A percentile compares a stretch with the other conserved stretches of the same genome.
Conservation (phyloP, 2,797 vertebrate species). For the Pseudochaenichthys georgianus region DNA sequence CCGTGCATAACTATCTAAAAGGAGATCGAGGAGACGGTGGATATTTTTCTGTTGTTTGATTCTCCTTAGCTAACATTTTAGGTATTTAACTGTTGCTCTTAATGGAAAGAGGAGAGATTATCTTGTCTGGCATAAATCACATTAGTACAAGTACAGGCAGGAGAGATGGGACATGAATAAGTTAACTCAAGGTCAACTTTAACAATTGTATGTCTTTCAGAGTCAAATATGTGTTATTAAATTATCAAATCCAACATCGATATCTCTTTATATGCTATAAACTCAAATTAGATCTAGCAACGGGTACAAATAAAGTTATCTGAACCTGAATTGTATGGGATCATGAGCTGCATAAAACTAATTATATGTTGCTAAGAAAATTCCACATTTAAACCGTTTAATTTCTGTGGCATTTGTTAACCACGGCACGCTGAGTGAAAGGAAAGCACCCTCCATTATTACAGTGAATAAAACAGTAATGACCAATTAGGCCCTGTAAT, state of each 20-base stretch:
- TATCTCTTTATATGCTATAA: slow-evolving; percentile 17
- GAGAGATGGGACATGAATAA: slow-evolving; percentile 3
- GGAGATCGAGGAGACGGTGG: slow-evolving; percentile 8
- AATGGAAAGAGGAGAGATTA: slow-evolving; percentile 3
- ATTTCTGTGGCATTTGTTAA: slow-evolving; percentile 46
- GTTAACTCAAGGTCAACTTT: slow-evolving; percentile 12
- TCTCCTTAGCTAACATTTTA: slow-evolving; percentile 8
- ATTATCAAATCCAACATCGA: slow-evolving; percentile 17
- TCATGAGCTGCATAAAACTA: slow-evolving; percentile 45
- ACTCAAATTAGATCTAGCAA: slow-evolving; percentile 7
- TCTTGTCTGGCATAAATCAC: not conserved
- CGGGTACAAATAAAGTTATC: no score
- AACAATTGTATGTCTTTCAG: not conserved
- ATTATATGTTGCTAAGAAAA: slow-evolving; percentile 44
- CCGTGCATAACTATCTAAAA: slow-evolving; percentile 44
- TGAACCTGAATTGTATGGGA: slow-evolving; percentile 1
- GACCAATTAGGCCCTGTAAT: slow-evolving; percentile 63
- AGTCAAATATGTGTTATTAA: slow-evolving; percentile 6
- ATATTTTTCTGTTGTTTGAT: not conserved
- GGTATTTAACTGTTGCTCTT: slow-evolving; percentile 4
- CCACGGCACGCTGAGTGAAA: slow-evolving; percentile 41
- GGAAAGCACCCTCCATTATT: slow-evolving; percentile 53
- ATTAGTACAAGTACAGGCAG: slow-evolving; percentile 7
- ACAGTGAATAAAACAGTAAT: slow-evolving; percentile 71
- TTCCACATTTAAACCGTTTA: slow-evolving; percentile 44